Percentiles rank a stretch among this genome's conserved stretches.
phyloP scores from a whole-genome alignment of 2,797 vertebrate genomes.

The Coregonus ussuriensis region DNA sequence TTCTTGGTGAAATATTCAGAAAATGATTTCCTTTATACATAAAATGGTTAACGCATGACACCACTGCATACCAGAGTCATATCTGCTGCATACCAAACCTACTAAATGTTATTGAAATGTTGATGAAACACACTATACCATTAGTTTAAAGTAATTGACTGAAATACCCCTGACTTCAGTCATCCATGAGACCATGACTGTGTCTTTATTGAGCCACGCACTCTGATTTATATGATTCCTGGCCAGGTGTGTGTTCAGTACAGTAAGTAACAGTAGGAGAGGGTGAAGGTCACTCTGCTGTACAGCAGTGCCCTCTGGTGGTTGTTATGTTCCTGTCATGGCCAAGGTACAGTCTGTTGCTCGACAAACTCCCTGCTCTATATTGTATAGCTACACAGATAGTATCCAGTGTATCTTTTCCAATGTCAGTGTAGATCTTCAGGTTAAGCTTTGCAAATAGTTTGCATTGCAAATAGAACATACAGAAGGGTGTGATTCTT shows the following conservation, averaged over 20 bases:
- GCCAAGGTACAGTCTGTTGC: background rate
- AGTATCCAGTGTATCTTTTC: background rate
- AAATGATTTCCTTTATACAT: background rate
- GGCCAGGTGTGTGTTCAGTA: background rate
- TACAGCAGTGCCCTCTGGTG: conserved; percentile 3
- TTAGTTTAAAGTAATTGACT: background rate
- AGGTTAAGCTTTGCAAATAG: background rate
- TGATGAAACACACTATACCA: background rate
- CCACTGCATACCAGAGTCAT: background rate
- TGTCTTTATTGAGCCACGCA: background rate
- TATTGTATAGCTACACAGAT: background rate
- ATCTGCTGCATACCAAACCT: background rate
- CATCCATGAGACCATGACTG: background rate
- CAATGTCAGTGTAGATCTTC: background rate
- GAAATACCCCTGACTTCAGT: background rate
- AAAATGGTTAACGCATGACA: background rate
- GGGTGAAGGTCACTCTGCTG: background rate
- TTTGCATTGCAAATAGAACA: background rate
- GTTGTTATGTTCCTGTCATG: background rate
- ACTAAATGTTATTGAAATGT: background rate
- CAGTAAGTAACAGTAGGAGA: background rate
- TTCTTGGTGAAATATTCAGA: background rate
- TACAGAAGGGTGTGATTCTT: background rate
- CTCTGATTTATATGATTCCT: background rate
- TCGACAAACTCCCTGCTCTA: background rate